These are phyloP conservation scores for Pipistrellus pipistrellus DNA, from an alignment of 2,797 vertebrate genomes.

Conservation along the genomic window DNA sequence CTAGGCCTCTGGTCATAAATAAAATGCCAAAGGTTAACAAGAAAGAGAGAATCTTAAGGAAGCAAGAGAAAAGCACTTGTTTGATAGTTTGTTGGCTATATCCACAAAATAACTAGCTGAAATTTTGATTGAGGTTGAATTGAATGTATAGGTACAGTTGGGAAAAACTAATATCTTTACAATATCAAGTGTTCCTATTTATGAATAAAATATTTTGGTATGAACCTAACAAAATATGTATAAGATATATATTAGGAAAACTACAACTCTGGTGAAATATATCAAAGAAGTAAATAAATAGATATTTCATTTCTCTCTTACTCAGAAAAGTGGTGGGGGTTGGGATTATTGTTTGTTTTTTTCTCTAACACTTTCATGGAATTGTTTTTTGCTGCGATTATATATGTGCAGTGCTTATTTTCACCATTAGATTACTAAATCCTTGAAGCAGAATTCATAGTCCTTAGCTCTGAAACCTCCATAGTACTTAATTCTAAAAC, in stretches of 20 bases:
- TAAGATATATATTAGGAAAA: too few relatives aligned
- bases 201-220: not conserved
- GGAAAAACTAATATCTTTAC: not conserved
- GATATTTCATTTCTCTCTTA: too few relatives aligned
- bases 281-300: not conserved
- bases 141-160: not conserved
- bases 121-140: not conserved
- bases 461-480: not conserved
- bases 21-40: not conserved
- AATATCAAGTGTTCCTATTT: not conserved
- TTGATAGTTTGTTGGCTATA: not conserved
- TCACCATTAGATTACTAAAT: not conserved
- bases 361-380: not conserved
- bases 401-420: not conserved
- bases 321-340: too few relatives aligned
- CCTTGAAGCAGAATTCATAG: not conserved
- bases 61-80: not conserved
- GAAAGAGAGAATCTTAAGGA: not conserved
- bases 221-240: too few relatives aligned
- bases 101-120: not conserved
- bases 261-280: too few relatives aligned
- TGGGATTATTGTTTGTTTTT: not conserved
- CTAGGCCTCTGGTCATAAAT: not conserved
- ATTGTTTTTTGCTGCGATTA: not conserved
- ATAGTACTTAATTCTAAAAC: not conserved